Base-by-base conservation (phyloP, 2,888 invertebrate species). In the Ormyrus nitidulus region DNA sequence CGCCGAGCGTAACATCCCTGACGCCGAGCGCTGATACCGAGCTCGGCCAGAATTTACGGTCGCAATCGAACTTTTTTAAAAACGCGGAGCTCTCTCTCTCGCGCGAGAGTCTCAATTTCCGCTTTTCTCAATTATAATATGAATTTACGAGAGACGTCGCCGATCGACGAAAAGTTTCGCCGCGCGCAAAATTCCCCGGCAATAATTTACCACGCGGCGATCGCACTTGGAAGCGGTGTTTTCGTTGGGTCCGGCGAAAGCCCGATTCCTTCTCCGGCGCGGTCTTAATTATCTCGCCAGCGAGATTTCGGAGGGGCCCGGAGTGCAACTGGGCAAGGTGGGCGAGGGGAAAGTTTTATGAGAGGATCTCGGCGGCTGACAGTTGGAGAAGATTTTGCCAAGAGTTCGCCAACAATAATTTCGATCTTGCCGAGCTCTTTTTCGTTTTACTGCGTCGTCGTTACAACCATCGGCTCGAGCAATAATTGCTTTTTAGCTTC, bases 71-170 rank as follows among this genome's bases (percentile, higher is more conserved):
- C 85, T 85, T 83, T 83, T 83, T 79, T 85, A 84, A 62, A 69
- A 76, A 62, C 11, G 51, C 34, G 34, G 4, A 34, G 34, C 2
- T 34, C 34, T 19, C 19, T 19, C 19, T 1, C 34, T 44, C 2
- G 9, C 46, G 61, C 3, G 13, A 62, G 61, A 19, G 48, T 86
- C 84, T 83, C 84, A 83, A 86, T 86, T 85, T 84, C 85, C 84
- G 75, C 81, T 78, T 80, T 83, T 72, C 84, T 75, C 86, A 86
- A 87, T 88, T 88, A 87, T 86, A 87, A 87, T 85, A 85, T 83
- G 86, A 86, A 88, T 87, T 88, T 88, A 87, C 84, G 87, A 84
- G 78, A 82, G 19, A 1, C 77, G 81, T 79, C 81, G 81, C 79
- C 81, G 19, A 84, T 86, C 85, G 86, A 85, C 81, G 84, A 85